phyloP scores from a whole-genome alignment of 2,113 vertebrate genomes.

The Pholis gunnellus region DNA sequence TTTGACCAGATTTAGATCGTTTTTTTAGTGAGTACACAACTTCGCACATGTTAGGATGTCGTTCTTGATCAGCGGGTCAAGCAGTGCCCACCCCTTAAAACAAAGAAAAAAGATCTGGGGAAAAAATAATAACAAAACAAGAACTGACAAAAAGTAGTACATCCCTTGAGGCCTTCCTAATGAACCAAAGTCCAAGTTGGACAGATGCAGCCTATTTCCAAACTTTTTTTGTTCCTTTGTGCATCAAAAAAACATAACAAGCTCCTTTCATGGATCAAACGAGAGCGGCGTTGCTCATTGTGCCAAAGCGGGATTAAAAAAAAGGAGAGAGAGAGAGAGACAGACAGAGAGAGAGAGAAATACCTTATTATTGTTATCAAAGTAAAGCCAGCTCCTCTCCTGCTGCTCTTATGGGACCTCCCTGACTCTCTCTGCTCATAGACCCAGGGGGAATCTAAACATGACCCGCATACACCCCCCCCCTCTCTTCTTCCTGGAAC shows the following conservation, averaged over 20 bases:
- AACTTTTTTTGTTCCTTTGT: constrained; percentile 69
- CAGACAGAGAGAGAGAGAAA: constrained; percentile 44
- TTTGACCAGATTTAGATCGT: background rate
- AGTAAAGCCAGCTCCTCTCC: constrained; percentile 75
- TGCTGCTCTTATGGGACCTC: constrained; percentile 78
- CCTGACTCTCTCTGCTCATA: constrained; percentile 62
- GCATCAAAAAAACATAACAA: constrained; percentile 70
- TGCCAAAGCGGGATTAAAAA: constrained; percentile 72
- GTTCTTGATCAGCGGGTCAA: constrained; percentile 35
- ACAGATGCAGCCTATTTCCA: constrained; percentile 61
- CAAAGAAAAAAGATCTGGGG: constrained; percentile 1
- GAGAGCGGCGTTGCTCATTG: constrained; percentile 67
- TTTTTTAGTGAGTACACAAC: background rate
- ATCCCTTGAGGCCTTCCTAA: constrained; percentile 62
- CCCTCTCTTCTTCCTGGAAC: constrained; percentile 27
- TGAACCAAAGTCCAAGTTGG: constrained; percentile 72
- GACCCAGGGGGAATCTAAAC: constrained; percentile 76
- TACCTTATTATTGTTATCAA: constrained; percentile 84
- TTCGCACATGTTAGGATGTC: background rate
- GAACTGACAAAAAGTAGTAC: constrained; percentile 35
- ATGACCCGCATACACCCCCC: constrained; percentile 70
- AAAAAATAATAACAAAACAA: constrained; percentile 37
- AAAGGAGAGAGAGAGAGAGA: constrained; percentile 14
- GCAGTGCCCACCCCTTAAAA: background rate
- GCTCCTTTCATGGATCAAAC: constrained; percentile 80